Evolutionary conservation across 2,113 vertebrate species (phyloP).

Genomic region (Hymenochirus boettgeri): DNA sequence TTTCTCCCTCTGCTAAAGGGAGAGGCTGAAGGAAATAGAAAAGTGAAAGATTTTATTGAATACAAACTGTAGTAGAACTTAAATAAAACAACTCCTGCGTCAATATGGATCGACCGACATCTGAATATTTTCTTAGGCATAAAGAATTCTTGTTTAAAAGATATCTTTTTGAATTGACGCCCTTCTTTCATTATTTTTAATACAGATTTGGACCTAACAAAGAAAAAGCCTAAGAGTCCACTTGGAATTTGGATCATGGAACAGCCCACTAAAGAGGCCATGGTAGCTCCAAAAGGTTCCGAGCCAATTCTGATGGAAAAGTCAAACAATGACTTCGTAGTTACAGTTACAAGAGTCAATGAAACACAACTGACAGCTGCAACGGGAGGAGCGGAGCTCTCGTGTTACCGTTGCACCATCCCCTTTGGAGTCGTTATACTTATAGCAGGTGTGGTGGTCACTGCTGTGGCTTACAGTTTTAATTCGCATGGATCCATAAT

Average conservation of each 20-base stretch:
- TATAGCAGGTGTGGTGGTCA: conserved; percentile 85
- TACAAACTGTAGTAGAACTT: no score
- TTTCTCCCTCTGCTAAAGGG: no score
- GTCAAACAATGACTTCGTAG: conserved; percentile 56
- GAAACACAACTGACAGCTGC: conserved; percentile 84
- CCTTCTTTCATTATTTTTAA: conserved; percentile 36
- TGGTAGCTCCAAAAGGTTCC: conserved; percentile 62
- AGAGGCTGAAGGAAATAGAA: no score
- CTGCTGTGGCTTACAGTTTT: conserved; percentile 89
- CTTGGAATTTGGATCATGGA: conserved; percentile 63
- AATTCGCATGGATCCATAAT: conserved; percentile 96
- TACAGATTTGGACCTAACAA: conserved; percentile 48
- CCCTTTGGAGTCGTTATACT: conserved; percentile 92
- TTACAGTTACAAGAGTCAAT: conserved; percentile 75
- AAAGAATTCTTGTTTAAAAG: no score
- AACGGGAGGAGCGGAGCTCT: conserved; percentile 83
- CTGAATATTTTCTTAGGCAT: no score
- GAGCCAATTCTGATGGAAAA: conserved; percentile 61
- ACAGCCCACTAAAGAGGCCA: conserved; percentile 69
- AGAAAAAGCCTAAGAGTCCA: conserved; percentile 41
- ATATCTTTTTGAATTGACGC: no score
- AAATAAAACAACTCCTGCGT: no score
- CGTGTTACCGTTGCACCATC: conserved; percentile 90
- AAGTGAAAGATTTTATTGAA: no score
- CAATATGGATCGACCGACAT: no score